These are phyloP conservation scores for Noctuana brunneofusca DNA, from an alignment of 2,888 invertebrate genomes.

Conservation along the genomic window DNA sequence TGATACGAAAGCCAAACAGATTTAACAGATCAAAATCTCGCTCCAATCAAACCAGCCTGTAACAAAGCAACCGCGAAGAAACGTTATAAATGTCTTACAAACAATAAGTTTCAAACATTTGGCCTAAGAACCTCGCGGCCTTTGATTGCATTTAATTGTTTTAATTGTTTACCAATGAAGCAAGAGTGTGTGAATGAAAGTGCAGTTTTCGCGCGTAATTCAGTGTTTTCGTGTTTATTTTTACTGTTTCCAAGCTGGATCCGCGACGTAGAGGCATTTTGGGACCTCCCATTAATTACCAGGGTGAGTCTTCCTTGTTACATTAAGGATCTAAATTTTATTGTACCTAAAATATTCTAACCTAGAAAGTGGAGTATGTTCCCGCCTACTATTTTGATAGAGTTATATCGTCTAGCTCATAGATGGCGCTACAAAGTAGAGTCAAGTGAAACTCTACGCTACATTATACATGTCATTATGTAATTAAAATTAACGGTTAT, in stretches of 20 bases:
- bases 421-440: conserved; percentile 51
- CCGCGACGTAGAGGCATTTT: conserved; percentile 60
- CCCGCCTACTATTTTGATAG: conserved; percentile 13
- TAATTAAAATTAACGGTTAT: neutral
- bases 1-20: conserved; percentile 63
- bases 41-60: conserved; percentile 47
- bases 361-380: conserved; percentile 20
- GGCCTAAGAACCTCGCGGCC: neutral
- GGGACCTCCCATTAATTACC: conserved; percentile 47
- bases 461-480: neutral
- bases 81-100: neutral
- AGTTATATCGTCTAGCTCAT: conserved; percentile 42
- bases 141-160: neutral
- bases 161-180: conserved; percentile 14
- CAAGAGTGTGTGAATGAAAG: conserved; percentile 26
- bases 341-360: conserved; percentile 16
- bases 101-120: neutral
- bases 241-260: conserved; percentile 56
- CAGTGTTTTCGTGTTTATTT: conserved; percentile 15
- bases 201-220: conserved; percentile 31
- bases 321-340: neutral
- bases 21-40: conserved; percentile 58
- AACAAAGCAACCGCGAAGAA: conserved; percentile 35
- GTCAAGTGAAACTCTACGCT: neutral
- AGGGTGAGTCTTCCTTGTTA: conserved; percentile 31